phyloP scores from a whole-genome alignment of 2,113 vertebrate species.

The Mus spicilegus region DNA sequence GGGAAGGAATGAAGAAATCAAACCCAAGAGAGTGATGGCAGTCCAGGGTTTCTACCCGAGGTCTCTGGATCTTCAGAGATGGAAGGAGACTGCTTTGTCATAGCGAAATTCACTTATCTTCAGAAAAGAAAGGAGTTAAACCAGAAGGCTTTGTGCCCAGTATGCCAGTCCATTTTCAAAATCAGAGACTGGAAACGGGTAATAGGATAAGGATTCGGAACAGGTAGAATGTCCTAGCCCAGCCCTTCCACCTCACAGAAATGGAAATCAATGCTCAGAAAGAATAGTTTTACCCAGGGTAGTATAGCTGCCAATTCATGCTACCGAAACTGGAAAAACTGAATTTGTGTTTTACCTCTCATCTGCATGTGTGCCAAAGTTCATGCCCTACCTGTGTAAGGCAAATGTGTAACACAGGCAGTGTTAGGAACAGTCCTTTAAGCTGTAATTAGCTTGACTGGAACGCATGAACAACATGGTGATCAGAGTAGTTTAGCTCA shows the following conservation, averaged over 20 bases:
- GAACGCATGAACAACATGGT: background rate
- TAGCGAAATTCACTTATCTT: background rate
- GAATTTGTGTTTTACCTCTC: slow-evolving; percentile 63
- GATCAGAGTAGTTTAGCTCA: background rate
- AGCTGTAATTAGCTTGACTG: background rate
- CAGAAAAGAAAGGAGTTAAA: background rate
- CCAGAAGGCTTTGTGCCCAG: background rate
- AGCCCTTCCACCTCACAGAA: background rate
- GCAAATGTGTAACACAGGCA: slow-evolving; percentile 10
- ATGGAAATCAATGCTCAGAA: slow-evolving; percentile 1
- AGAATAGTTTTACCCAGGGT: slow-evolving; percentile 58
- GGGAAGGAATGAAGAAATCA: background rate
- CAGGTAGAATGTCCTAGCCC: background rate
- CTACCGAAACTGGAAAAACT: slow-evolving; percentile 42
- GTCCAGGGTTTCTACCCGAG: background rate
- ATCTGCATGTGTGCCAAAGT: slow-evolving; percentile 28
- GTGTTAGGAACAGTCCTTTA: slow-evolving; percentile 33
- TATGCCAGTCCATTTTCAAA: slow-evolving; percentile 10
- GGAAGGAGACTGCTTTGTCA: background rate
- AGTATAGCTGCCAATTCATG: background rate
- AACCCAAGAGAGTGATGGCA: background rate
- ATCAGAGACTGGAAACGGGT: background rate
- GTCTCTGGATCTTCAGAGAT: background rate
- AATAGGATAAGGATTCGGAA: no score
- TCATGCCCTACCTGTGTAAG: slow-evolving; percentile 5